Evolutionary conservation across 2,113 vertebrate genomes (phyloP).

Genomic region (Oreocharis arfaki): DNA sequence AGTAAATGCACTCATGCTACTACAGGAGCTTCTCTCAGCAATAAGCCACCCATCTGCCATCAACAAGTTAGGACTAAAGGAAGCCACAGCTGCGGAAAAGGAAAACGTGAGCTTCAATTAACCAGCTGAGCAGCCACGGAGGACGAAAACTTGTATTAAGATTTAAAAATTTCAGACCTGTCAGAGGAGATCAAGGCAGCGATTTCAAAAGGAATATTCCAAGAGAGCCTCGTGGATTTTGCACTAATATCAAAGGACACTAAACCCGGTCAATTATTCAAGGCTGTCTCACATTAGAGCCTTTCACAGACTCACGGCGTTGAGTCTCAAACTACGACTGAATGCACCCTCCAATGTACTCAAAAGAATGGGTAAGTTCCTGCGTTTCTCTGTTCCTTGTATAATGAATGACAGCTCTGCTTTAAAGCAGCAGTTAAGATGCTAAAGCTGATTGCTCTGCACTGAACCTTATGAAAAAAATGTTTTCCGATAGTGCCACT

Average conservation of each 20-base stretch:
- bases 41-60: slow-evolving; percentile 89
- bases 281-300: slow-evolving; percentile 87
- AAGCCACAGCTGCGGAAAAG: slow-evolving; percentile 75
- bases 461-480: slow-evolving; percentile 44
- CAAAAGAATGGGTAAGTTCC: slow-evolving; percentile 99
- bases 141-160: slow-evolving; percentile 65
- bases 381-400: slow-evolving; percentile 73
- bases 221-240: slow-evolving; percentile 63
- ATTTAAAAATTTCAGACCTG: slow-evolving; percentile 47
- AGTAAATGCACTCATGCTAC: slow-evolving; percentile 89
- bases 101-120: slow-evolving; percentile 81
- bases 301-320: slow-evolving; percentile 88
- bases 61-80: slow-evolving; percentile 93
- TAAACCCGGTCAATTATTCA: slow-evolving; percentile 75
- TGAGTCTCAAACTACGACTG: slow-evolving; percentile 95
- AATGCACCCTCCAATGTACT: slow-evolving; percentile 99
- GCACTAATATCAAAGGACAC: slow-evolving; percentile 62
- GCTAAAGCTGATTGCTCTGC: slow-evolving; percentile 22
- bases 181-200: slow-evolving; percentile 65
- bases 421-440: slow-evolving; percentile 42
- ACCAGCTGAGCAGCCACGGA: slow-evolving; percentile 75
- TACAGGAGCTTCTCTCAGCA: slow-evolving; percentile 82
- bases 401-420: slow-evolving; percentile 28
- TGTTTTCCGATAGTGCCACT: not conserved
- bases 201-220: slow-evolving; percentile 73